phyloP scores from a whole-genome alignment of 2,888 invertebrate genomes.

The Latrodectus hesperus region DNA sequence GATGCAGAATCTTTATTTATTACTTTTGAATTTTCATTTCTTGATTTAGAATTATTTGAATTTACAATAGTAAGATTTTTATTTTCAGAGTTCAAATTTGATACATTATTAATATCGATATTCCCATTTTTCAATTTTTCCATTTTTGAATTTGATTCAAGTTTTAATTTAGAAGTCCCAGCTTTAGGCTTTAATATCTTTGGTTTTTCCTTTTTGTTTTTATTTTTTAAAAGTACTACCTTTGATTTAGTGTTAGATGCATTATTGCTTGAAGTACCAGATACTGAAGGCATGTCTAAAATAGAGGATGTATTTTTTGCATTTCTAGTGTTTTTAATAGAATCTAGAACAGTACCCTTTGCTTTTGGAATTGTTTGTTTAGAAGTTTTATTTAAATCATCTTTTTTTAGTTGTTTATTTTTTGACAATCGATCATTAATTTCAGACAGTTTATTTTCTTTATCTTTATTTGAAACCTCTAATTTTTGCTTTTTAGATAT shows the following conservation, averaged over 20 bases:
- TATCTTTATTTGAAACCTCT: slow-evolving; percentile 5
- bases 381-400: neutral
- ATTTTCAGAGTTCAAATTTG: neutral
- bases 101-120: neutral
- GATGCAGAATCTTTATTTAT: slow-evolving; percentile 3
- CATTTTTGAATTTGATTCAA: neutral
- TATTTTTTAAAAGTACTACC: too few species aligned
- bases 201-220: too few species aligned
- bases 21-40: slow-evolving; percentile 9
- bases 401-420: slow-evolving; percentile 3
- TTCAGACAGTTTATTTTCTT: slow-evolving; percentile 21
- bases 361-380: slow-evolving; percentile 19
- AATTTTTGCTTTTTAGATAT: slow-evolving; percentile 27
- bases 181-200: neutral
- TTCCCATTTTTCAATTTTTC: neutral
- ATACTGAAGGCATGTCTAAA: neutral
- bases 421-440: slow-evolving; percentile 23
- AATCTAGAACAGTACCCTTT: slow-evolving; percentile 11
- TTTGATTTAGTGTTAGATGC: too few species aligned
- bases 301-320: slow-evolving; percentile 13
- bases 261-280: too few species aligned
- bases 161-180: neutral
- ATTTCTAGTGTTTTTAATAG: slow-evolving; percentile 25
- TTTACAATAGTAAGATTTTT: neutral
- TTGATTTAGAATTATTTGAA: slow-evolving; percentile 5